Base-by-base conservation (phyloP, 1,140 invertebrate species). In the Trichonephila inaurata region DNA sequence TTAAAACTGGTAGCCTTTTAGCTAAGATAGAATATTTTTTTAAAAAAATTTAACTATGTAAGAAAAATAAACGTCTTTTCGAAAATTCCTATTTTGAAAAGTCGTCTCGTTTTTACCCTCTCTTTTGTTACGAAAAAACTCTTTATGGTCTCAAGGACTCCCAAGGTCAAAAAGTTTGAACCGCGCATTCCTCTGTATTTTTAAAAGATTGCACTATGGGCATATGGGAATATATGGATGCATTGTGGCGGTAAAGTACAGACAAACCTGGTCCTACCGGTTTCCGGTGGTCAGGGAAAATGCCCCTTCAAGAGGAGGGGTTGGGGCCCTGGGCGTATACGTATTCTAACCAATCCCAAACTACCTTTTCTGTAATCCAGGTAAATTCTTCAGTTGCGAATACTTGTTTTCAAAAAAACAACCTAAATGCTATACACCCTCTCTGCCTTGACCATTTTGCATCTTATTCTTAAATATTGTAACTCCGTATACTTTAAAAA, bases 311-410 rank as follows among this genome's bases (percentile, higher is more conserved):
- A 66, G 72, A 93, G 92, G 92, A 81, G 85, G 69, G 69, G 69
- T 44, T 24, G 62, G 87, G 19, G 92, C 92, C 92, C 51, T 93
- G 92, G 92, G 92, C 92, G 92, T 93, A 93, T 33, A 81, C 86
- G 21, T 40, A 14, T 40, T 10, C 58, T 40, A 60, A 24, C 92
- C 92, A 93, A 93, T 93, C 92, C n/a, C 33, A 89, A 93, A 44
- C 60, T 81, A 77, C 66, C 60, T 44, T 61, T 91, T 12, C 60
- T 16, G 3, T n/a, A 58, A 19, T 58, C 51, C 51, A 83, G 82
- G 82, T 58, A 60, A 83, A 83, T 83, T n/a, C 44, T 51, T n/a
- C n/a, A 8, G 51, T 21, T 4, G 28, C 5, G 28, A 77, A 40
- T 77, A 14, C 14, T 5, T 18, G 28, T 16, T 16, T 77, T 40